These are phyloP conservation scores for Triops cancriformis DNA, from an alignment of 1,140 invertebrate genomes.

Conservation along the genomic window DNA sequence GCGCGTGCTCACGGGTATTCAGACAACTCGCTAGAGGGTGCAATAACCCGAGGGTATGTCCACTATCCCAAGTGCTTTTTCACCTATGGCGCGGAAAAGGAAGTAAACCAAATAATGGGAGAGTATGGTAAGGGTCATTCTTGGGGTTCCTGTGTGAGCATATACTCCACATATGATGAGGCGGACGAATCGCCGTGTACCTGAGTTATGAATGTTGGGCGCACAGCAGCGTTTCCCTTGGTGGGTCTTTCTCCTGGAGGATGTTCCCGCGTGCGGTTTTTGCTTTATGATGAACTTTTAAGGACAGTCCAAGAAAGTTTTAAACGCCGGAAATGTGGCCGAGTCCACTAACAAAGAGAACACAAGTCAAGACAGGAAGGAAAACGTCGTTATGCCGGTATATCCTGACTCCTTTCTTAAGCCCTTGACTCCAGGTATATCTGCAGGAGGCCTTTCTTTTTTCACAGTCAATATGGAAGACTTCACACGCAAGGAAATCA, in stretches of 20 bases:
- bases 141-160: not conserved
- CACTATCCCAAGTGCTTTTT: not conserved
- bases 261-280: conserved; percentile 12
- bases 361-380: not conserved
- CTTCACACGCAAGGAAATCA: too few relatives aligned
- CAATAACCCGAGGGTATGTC: not conserved
- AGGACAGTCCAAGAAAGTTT: not conserved
- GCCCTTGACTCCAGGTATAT: not conserved
- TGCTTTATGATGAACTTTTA: conserved; percentile 6
- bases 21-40: not conserved
- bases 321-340: conserved; percentile 2
- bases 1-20: not conserved
- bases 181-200: too few relatives aligned
- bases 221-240: not conserved
- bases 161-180: not conserved
- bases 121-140: not conserved
- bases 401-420: not conserved
- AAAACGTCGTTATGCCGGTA: not conserved
- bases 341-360: not conserved
- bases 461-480: too few relatives aligned
- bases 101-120: not conserved
- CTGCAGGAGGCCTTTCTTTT: not conserved
- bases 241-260: conserved; percentile 9
- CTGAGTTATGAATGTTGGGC: not conserved
- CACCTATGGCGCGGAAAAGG: not conserved